Conservation (phyloP, 2,888 invertebrate genomes). For the Trileptium ribeirensis region DNA sequence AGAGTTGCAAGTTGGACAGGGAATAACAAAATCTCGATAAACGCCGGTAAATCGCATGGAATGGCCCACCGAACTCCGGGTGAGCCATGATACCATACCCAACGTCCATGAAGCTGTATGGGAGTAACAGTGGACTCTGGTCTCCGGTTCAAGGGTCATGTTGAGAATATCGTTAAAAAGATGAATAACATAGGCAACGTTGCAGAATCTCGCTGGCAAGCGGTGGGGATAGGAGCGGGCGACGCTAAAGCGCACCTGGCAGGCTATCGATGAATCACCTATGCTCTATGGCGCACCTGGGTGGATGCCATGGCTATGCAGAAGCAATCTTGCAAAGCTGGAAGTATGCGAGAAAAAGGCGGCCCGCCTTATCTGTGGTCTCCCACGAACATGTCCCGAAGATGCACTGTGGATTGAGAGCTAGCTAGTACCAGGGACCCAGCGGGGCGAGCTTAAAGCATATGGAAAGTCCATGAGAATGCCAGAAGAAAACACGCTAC, state of each 20-base stretch:
- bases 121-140: no score
- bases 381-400: not conserved
- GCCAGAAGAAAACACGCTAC: not conserved
- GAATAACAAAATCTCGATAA: not conserved
- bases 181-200: no score
- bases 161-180: no score
- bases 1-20: not conserved
- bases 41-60: no score
- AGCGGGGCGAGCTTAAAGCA: not conserved
- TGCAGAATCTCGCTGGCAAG: no score
- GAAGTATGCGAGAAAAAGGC: not conserved
- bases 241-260: no score
- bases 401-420: not conserved
- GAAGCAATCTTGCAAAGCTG: not conserved
- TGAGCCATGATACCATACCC: no score
- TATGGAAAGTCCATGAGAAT: no score
- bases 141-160: no score
- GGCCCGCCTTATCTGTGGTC: not conserved
- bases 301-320: not conserved
- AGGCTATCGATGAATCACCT: not conserved
- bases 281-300: not conserved
- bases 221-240: no score
- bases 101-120: no score
- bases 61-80: no score
- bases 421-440: not conserved